A percentile compares a stretch with the other conserved stretches of the same genome.
Evolutionary conservation across 2,888 invertebrate genomes (phyloP).

Genomic region (Lypha dubia): DNA sequence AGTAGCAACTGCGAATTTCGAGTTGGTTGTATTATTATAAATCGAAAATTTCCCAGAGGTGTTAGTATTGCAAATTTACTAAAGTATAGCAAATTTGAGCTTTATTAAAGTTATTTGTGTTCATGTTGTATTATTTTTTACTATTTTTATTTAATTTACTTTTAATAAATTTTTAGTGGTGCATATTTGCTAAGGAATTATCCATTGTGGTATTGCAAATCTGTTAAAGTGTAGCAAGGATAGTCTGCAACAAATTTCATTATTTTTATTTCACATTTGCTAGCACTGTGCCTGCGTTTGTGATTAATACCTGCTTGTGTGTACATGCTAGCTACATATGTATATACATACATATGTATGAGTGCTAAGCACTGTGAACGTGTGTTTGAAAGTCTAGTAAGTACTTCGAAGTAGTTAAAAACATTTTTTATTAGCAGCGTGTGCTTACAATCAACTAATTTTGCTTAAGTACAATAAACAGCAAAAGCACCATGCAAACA

Average conservation of each 20-base stretch:
- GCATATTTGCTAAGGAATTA: no score
- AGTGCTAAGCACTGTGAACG: conserved; percentile 7
- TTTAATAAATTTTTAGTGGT: no score
- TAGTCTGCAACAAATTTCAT: no score
- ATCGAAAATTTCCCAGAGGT: no score
- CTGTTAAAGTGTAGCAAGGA: no score
- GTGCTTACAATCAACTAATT: conserved; percentile 72
- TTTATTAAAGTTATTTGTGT: no score
- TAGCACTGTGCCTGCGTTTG: conserved; percentile 13
- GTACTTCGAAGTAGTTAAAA: conserved; percentile 21
- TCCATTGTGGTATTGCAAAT: no score
- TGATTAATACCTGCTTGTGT: neutral
- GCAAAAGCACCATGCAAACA: conserved; percentile 8
- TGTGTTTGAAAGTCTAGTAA: conserved; percentile 13
- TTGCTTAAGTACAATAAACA: conserved; percentile 50
- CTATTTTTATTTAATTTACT: no score
- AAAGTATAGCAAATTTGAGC: neutral
- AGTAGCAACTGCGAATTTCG: no score
- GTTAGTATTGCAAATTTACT: neutral
- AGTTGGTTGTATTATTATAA: no score
- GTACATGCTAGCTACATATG: neutral
- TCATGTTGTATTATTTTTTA: no score
- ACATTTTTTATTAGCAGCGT: conserved; percentile 55
- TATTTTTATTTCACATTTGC: neutral
- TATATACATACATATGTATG: neutral